Conservation (phyloP, 2,797 vertebrate species). For the Tadarida brasiliensis region DNA sequence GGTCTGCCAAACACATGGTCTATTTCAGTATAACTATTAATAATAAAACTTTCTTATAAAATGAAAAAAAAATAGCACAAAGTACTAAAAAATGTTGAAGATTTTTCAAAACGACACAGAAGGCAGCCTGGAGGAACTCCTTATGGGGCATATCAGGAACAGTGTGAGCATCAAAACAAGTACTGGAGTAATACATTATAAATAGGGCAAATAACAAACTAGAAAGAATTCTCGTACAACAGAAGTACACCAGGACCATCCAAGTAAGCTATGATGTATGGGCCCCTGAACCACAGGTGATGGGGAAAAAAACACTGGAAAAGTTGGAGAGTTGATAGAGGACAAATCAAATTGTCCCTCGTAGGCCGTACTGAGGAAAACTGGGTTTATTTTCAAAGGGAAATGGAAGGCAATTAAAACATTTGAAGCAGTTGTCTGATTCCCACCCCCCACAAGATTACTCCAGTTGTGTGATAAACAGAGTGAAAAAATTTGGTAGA, state of each 20-base stretch:
- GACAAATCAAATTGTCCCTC: background rate
- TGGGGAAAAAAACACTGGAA: background rate
- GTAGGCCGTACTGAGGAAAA: background rate
- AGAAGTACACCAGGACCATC: background rate
- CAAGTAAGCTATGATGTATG: background rate
- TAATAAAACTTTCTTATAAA: background rate
- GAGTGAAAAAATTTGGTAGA: conserved; percentile 25
- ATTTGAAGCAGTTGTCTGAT: conserved; percentile 8
- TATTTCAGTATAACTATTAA: background rate
- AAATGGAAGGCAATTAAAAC: conserved; percentile 37
- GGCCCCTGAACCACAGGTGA: background rate
- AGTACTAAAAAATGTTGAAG: background rate
- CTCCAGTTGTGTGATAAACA: background rate
- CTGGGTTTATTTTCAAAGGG: background rate
- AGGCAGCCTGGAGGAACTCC: background rate
- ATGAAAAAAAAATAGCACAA: background rate
- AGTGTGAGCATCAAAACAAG: conserved; percentile 1
- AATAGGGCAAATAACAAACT: background rate
- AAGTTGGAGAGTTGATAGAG: background rate
- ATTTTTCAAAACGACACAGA: background rate
- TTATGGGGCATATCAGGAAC: background rate
- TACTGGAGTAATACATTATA: background rate
- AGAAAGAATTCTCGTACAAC: background rate
- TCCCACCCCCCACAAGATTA: background rate
- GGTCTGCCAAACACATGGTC: background rate